These are phyloP conservation scores for Drosophila fungiperda DNA, from an alignment of 2,888 invertebrate genomes.

Conservation along the genomic window DNA sequence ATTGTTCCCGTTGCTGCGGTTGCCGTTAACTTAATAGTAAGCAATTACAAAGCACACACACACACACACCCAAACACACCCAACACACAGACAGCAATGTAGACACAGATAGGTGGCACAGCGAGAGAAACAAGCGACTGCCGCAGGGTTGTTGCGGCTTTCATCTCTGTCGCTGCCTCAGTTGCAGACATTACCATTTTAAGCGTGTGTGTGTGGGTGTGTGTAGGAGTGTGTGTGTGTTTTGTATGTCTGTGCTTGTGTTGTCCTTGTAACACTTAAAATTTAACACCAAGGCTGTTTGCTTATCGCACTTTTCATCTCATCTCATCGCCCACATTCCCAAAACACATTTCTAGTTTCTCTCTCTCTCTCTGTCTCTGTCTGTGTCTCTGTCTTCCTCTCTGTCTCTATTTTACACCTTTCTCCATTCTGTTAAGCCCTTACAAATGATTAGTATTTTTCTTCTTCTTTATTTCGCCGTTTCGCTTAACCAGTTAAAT, in stretches of 20 bases:
- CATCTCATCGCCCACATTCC: conserved; percentile 36
- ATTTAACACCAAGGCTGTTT: conserved; percentile 78
- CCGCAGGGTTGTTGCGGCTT: conserved; percentile 62
- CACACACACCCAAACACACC: conserved; percentile 18
- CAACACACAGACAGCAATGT: conserved; percentile 8
- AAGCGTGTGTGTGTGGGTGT: conserved; percentile 1
- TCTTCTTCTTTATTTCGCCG: conserved; percentile 25
- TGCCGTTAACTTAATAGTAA: conserved; percentile 77
- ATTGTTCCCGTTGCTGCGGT: conserved; percentile 70
- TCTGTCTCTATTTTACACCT: neutral
- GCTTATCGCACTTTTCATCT: conserved; percentile 68
- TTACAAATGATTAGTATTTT: conserved; percentile 34
- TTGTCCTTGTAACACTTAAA: conserved; percentile 81
- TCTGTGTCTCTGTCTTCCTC: neutral
- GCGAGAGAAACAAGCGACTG: conserved; percentile 47
- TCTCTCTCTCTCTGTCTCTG: neutral
- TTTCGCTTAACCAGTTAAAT: conserved; percentile 61
- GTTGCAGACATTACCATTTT: conserved; percentile 45
- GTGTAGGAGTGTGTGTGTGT: conserved; percentile 26
- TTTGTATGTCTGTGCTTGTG: conserved; percentile 21
- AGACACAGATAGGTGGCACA: conserved; percentile 23
- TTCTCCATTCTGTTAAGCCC: neutral
- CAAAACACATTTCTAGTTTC: conserved; percentile 23
- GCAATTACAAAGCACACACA: conserved; percentile 64
- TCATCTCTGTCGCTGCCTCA: conserved; percentile 26